A percentile compares a stretch with the other conserved stretches of the same genome.
Evolutionary conservation across 2,797 vertebrate species (phyloP).

Genomic region (Paramormyrops hopkinsi): DNA sequence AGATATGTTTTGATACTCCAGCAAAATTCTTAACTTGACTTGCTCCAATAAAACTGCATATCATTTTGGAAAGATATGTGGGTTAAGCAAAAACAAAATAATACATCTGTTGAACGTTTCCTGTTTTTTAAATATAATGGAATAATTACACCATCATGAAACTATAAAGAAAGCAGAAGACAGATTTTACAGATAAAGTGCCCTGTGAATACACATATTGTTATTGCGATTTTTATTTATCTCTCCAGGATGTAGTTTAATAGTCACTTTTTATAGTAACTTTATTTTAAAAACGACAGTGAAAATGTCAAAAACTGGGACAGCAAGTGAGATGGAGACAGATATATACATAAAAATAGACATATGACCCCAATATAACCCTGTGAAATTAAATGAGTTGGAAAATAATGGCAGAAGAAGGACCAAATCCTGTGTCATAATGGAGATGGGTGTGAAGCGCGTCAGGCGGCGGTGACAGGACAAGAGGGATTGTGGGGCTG

Average conservation of each 20-base stretch:
- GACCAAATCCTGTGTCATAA: not conserved
- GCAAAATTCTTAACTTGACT: not conserved
- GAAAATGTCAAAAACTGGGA: conserved; percentile 7
- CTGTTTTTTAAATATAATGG: not conserved
- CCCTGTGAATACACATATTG: not conserved
- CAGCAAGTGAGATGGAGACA: conserved; percentile 1
- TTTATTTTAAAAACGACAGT: not conserved
- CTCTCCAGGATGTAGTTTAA: not conserved
- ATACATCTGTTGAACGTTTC: not conserved
- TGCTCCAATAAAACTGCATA: not conserved
- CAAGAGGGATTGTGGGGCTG: conserved; percentile 37
- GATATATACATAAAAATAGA: conserved; percentile 3
- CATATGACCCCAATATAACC: conserved; percentile 1
- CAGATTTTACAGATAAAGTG: not conserved
- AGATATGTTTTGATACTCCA: not conserved
- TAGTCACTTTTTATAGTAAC: conserved; percentile 9
- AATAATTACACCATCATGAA: not conserved
- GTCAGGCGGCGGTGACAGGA: conserved; percentile 4
- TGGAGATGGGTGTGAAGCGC: conserved; percentile 9
- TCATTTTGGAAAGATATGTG: not conserved
- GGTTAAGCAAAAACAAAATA: not conserved
- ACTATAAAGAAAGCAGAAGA: not conserved
- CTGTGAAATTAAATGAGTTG: not conserved
- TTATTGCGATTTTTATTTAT: not conserved
- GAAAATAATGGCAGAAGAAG: conserved; percentile 12